Percentiles rank a stretch among this genome's conserved stretches.
Conservation (phyloP, 2,797 vertebrate genomes). For the Pantherophis alleghaniensis region DNA sequence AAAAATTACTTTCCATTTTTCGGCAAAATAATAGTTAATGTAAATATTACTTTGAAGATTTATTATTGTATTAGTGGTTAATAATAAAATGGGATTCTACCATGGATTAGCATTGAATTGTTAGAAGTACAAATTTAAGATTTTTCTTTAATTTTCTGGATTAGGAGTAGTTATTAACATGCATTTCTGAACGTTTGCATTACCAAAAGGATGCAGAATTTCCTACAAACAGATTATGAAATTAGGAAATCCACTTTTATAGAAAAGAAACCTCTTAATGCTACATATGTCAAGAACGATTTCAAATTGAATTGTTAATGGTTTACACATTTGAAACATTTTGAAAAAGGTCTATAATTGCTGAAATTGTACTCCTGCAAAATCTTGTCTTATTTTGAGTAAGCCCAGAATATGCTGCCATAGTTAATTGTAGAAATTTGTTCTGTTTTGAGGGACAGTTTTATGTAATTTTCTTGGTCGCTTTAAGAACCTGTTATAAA, state of each 20-base stretch:
- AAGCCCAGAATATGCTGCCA: not conserved
- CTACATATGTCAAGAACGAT: not conserved
- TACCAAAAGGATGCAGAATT: not conserved
- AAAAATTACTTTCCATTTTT: not conserved
- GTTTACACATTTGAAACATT: not conserved
- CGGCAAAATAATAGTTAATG: not conserved
- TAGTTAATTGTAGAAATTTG: not conserved
- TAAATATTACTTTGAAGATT: not conserved
- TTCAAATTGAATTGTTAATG: not conserved
- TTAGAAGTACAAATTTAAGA: not conserved
- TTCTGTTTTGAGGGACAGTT: not conserved
- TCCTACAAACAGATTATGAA: not conserved
- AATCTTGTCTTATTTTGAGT: rapidly evolving
- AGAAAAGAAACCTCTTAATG: not conserved
- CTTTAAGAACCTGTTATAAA: rapidly evolving
- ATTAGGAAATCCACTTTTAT: not conserved
- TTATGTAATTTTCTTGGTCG: rapidly evolving
- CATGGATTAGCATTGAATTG: not conserved
- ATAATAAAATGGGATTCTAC: not conserved
- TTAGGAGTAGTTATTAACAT: slow-evolving; percentile 14
- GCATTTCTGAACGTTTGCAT: not conserved
- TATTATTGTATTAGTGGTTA: not conserved
- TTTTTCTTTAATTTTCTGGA: not conserved
- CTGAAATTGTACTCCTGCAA: not conserved
- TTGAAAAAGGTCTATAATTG: not conserved